Base-by-base conservation (phyloP, 2,888 invertebrate genomes). In the Rhimphoctona megacephalus region DNA sequence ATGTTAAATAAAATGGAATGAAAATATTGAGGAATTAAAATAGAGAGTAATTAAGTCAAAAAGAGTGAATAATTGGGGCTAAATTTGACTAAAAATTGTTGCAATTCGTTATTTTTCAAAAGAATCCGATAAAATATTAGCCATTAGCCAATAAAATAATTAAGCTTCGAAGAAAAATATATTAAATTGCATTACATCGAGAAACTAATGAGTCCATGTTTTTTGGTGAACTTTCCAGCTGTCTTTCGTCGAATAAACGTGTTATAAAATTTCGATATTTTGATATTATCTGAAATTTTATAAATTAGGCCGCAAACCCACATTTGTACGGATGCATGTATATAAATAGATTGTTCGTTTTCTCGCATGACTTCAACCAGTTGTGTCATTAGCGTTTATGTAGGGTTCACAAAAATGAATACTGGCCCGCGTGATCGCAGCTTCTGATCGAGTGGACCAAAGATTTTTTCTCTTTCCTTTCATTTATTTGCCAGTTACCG, bases 301-400 rank as follows among this genome's bases (percentile, higher is more conserved):
- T 61, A 17, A 61, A 61, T 30, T 30, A 14, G 61, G 30, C 17
- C 43, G 19, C n/a, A 46, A 39, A 43, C 14, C n/a, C 17, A 57
- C 39, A 39, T 43, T 43, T 11, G 39, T 39, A 9, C 8, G 9
- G 39, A 7, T 7, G 7, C 25, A 61, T 43, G 19, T 61, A 43
- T 43, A 61, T 7, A 30, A 33, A 52, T 52, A 72, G 43, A 43
- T n/a, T 25, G 57, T 19, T 43, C 17, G 30, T 61, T 76, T 17
- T 30, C n/a, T 30, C 52, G 72, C 5, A 25, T 74, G 43, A 22
- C 25, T 66, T 36, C 67, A 81, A 87, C 83, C 85, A 85, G 88
- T 88, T 88, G 83, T 87, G 88, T 88, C 88, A 88, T 88, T 88
- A 88, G 86, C 83, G 86, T 70, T 81, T 79, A 67, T 67, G 76